Base-by-base conservation (phyloP, 2,888 invertebrate species). In the Cenopis cana region DNA sequence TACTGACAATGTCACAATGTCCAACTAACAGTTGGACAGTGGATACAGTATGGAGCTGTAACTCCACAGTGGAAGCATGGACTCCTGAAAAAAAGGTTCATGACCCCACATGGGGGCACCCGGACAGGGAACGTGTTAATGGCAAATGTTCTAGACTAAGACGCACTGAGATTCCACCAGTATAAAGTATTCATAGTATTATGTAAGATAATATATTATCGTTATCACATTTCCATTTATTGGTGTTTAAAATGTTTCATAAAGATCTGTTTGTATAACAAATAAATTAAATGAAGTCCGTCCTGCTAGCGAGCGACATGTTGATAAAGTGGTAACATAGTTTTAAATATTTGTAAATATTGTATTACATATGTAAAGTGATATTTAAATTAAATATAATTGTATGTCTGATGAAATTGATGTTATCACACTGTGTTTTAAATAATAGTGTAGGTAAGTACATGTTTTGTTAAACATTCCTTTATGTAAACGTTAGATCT, bases 231-330 rank as follows among this genome's bases (percentile, higher is more conserved):
- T 6, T 41, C 20, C 18, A 33, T 29, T 17, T 41, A 12, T 29
- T 52, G 50, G 17, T 29, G 20, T 41, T 24, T 33, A 33, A 8
- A 33, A 33, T 8, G 33, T 59, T 14, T 57, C n/a, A 36, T 17
- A 24, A 14, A 24, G 8, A 57, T 38, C 36, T 12, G 46, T 46
- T 46, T 46, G n/a, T 57, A 61, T 41, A 12, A 24, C 29, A 41
- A 56, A 24, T 41, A 76, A 77, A 62, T 57, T 56, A 74, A 67
- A 68, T 73, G 74, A 75, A 76, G 77, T 91, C 90, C 90, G 90
- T 90, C 90, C 90, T 85, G 81, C 76, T 86, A 85, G 82, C 81
- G 83, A 88, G 87, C 86, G 89, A 86, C 84, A 86, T 80, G 82
- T 80, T 64, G 76, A 76, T 74, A 72, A 69, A 72, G 69, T 49